phyloP scores from a whole-genome alignment of 2,113 vertebrate genomes.

The Trematocara unimaculatum region DNA sequence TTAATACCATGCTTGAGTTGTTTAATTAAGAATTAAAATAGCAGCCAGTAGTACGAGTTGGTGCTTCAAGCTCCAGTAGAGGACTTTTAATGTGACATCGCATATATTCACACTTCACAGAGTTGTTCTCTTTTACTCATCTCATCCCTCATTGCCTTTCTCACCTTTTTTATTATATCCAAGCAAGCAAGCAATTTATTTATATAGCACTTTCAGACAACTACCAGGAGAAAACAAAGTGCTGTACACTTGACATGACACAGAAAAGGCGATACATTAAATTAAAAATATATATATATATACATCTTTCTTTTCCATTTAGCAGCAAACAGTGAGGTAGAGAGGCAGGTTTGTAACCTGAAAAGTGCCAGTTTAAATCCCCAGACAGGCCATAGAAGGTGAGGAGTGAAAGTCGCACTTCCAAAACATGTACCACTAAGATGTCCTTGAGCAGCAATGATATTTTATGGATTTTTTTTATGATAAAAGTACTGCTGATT shows the following conservation, averaged over 20 bases:
- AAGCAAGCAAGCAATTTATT: neutral
- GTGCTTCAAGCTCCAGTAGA: conserved; percentile 11
- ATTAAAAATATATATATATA: neutral
- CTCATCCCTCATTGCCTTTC: conserved; percentile 3
- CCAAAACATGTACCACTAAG: neutral
- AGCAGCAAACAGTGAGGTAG: neutral
- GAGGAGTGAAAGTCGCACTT: neutral
- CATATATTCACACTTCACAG: conserved; percentile 23
- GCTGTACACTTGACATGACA: neutral
- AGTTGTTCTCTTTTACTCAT: conserved; percentile 10
- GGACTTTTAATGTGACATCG: conserved; percentile 10
- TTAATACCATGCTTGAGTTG: conserved; percentile 59
- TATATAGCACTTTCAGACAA: neutral
- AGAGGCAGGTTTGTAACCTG: conserved; percentile 10
- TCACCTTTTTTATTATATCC: conserved; percentile 6
- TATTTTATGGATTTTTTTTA: neutral
- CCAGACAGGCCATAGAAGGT: neutral
- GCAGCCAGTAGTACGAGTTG: neutral
- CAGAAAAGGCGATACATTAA: neutral
- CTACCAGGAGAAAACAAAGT: neutral
- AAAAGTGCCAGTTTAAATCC: conserved; percentile 26
- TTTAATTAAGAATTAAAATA: conserved; percentile 54
- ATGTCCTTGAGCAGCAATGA: conserved; percentile 5
- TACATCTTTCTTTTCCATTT: neutral
- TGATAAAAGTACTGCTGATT: neutral